These are phyloP conservation scores for Chloroceryle aenea DNA, from an alignment of 2,113 vertebrate species.

Conservation along the genomic window DNA sequence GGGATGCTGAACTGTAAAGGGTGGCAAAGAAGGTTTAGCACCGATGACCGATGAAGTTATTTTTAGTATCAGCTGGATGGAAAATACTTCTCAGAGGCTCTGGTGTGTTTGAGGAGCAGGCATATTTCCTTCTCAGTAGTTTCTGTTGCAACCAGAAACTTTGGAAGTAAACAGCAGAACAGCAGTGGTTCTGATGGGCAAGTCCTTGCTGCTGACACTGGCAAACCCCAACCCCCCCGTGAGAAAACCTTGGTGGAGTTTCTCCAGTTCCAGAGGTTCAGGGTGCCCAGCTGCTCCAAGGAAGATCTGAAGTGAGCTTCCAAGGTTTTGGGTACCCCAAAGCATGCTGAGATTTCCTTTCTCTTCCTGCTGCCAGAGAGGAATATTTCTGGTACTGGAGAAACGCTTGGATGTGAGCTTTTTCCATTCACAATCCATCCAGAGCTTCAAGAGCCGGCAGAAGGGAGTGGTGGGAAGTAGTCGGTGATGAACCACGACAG, in stretches of 20 bases:
- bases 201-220: rapidly evolving
- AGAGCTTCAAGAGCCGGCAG: rapidly evolving
- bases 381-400: neutral
- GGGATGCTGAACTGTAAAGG: neutral
- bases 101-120: neutral
- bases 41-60: neutral
- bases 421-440: neutral
- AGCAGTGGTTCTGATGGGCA: neutral
- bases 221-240: neutral
- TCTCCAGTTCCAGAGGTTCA: neutral
- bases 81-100: constrained; percentile 8
- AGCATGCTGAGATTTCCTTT: neutral
- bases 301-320: neutral
- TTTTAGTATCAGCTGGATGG: neutral
- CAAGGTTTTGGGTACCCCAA: neutral
- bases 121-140: neutral
- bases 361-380: neutral
- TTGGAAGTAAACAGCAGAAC: neutral
- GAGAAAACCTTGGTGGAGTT: neutral
- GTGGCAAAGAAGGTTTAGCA: neutral
- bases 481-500: neutral
- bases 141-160: neutral
- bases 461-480: neutral
- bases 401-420: neutral
- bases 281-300: neutral